phyloP scores from a whole-genome alignment of 1,140 invertebrate species.

The Sitobion miscanthi region DNA sequence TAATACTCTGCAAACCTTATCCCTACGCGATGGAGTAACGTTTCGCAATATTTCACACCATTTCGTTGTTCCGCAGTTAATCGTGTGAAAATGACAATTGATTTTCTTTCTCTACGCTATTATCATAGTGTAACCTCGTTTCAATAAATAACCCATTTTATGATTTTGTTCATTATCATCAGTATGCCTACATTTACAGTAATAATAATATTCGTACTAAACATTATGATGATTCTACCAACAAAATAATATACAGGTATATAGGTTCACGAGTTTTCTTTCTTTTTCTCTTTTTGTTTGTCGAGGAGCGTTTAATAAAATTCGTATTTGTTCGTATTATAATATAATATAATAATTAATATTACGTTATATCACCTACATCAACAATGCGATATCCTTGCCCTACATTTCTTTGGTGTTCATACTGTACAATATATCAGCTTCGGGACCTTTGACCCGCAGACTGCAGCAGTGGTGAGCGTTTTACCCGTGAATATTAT shows the following conservation, averaged over 20 bases:
- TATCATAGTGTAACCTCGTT: conserved; percentile 14
- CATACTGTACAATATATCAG: not conserved
- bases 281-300: not conserved
- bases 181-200: not conserved
- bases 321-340: not conserved
- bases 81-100: conserved; percentile 50
- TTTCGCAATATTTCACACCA: conserved; percentile 42
- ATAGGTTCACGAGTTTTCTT: not conserved
- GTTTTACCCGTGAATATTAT: not conserved
- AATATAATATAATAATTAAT: not conserved
- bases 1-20: not conserved
- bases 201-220: not conserved
- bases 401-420: not conserved
- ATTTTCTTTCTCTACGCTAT: conserved; percentile 39
- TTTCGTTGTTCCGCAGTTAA: conserved; percentile 44
- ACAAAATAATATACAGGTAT: not conserved
- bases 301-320: not conserved
- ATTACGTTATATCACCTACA: not conserved
- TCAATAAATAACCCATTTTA: conserved; percentile 35
- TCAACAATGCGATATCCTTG: not conserved
- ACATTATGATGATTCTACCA: not conserved
- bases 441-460: conserved; percentile 8
- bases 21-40: conserved; percentile 25
- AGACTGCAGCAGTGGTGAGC: not conserved
- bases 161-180: not conserved